Evolutionary conservation across 2,888 invertebrate species (phyloP), one percentile per base, ranked within the genome.

Genomic region (Prenolepis imparis): DNA sequence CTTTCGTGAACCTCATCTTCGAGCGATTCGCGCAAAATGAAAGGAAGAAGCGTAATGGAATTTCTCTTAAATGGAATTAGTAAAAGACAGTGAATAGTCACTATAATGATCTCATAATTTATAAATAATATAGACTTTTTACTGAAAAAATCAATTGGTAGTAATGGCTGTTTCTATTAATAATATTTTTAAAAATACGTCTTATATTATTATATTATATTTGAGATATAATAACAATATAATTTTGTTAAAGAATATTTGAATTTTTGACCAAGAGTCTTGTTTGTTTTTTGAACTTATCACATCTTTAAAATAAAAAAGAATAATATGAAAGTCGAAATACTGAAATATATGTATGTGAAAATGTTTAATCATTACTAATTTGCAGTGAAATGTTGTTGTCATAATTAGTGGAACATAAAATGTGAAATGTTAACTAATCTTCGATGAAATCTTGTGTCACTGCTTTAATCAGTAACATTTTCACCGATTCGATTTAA

Each of bases 21-120:
- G 32, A 12, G 8, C 18, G 8, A 21, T n/a, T 55, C 6, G 15
- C 41, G 28, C 41, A 24, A 48, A 67, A 18, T 11, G 39, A n/a
- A 82, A 48, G 55, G 39, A 61, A 48, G 68, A 57, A 63, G 61
- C 18, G 8, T n/a, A 52, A 52, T 52, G 18, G n/a, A 52, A 52
- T 52, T 3, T 52, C 52, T 52, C 52, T 52, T 52, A 52, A 52
- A 52, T n/a, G n/a, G n/a, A 52, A 52, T 52, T n/a, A 52, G n/a
- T 52, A 2, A n/a, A 52, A 44, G 8, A 5, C 44, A 48, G 44
- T 15, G 15, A 52, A 52, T 52, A 8, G 8, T n/a, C 3, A 52
- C 8, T 44, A 2, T 52, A 0, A n/a, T 3, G n/a, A 8, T n/a
- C 8, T 52, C n/a, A 52, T 44, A 44, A 18, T 48, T 44, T 44